Evolutionary conservation across 1,140 invertebrate species (phyloP).

Genomic region (Belonocnema kinseyi): DNA sequence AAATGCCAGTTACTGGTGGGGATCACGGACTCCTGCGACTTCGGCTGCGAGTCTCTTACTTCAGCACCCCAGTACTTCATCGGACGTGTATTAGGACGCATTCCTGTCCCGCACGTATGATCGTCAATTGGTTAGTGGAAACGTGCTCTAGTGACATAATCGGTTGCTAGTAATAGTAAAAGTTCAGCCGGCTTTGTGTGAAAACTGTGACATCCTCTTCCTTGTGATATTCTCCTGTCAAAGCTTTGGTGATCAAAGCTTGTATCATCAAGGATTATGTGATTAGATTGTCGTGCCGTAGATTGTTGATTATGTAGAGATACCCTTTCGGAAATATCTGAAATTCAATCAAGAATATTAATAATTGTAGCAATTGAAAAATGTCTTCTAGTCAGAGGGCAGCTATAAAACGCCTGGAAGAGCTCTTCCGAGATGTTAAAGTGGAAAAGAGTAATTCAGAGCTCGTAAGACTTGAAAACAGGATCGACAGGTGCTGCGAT

Average conservation of each 20-base stretch:
- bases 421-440: conserved; percentile 81
- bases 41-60: conserved; percentile 52
- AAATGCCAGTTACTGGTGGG: conserved; percentile 51
- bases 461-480: conserved; percentile 76
- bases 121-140: conserved; percentile 48
- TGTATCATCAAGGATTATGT: conserved; percentile 34
- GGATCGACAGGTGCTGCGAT: conserved; percentile 79
- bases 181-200: background rate
- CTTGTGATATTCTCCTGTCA: no score
- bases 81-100: conserved; percentile 70
- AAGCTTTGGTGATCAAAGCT: background rate
- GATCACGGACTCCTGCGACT: conserved; percentile 58
- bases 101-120: conserved; percentile 49
- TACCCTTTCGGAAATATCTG: no score
- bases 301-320: no score
- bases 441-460: conserved; percentile 75
- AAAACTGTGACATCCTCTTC: no score
- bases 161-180: conserved; percentile 37
- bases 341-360: conserved; percentile 28
- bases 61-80: conserved; percentile 66
- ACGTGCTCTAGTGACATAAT: conserved; percentile 47
- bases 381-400: conserved; percentile 78
- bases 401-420: conserved; percentile 83
- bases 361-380: conserved; percentile 1
- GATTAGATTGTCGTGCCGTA: background rate